These are phyloP conservation scores for Trachelus iudaicus DNA, from an alignment of 2,888 invertebrate species.

Conservation along the genomic window DNA sequence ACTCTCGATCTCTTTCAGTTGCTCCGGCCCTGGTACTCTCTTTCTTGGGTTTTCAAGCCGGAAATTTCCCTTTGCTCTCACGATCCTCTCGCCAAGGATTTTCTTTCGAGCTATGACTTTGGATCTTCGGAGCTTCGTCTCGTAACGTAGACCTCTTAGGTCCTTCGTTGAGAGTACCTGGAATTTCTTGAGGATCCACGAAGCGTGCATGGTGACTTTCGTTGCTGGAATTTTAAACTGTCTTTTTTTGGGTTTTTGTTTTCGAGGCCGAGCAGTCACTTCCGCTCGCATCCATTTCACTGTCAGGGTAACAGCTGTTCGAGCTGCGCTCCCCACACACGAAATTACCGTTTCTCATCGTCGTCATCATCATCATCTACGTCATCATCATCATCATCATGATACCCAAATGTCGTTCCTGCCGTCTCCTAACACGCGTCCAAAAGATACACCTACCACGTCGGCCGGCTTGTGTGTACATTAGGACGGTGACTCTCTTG, in stretches of 20 bases:
- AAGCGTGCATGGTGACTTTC: background rate
- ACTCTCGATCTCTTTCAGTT: background rate
- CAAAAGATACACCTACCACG: background rate
- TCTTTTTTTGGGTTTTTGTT: background rate
- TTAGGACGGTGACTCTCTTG: background rate
- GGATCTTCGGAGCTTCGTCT: background rate
- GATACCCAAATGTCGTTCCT: background rate
- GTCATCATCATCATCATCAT: conserved; percentile 17
- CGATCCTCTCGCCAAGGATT: background rate
- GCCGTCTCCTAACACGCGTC: background rate
- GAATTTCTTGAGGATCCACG: background rate
- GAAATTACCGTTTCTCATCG: conserved; percentile 30
- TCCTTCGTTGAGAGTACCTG: background rate
- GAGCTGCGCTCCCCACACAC: conserved; percentile 30
- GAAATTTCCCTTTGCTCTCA: background rate
- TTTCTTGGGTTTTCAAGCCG: background rate
- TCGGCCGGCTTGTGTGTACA: background rate
- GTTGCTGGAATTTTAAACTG: background rate
- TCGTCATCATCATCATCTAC: conserved; percentile 40
- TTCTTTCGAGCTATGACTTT: background rate
- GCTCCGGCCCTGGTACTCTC: background rate
- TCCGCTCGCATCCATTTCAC: background rate
- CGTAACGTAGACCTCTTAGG: background rate
- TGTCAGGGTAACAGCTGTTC: conserved; percentile 16
- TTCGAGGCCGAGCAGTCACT: background rate